Conservation (phyloP, 1,140 invertebrate species). For the Heliconius congener region DNA sequence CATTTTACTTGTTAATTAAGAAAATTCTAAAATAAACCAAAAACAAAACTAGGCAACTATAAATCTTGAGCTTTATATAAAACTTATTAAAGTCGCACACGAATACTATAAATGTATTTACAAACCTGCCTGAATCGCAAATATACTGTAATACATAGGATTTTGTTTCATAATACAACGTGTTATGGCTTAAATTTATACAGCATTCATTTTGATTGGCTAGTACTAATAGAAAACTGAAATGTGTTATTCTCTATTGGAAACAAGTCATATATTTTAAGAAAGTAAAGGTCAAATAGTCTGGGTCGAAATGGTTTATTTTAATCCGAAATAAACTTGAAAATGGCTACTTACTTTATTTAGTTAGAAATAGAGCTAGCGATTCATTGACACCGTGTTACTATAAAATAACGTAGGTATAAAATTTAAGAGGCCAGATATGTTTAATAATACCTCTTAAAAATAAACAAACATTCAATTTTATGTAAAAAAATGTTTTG, state of each 20-base stretch:
- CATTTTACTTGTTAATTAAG: background rate
- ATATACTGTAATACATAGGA: background rate
- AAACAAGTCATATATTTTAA: background rate
- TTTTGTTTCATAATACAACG: background rate
- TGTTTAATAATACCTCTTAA: too few relatives aligned
- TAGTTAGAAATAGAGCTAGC: background rate
- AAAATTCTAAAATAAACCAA: background rate
- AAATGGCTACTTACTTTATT: background rate
- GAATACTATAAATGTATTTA: slow-evolving; percentile 14
- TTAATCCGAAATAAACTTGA: background rate
- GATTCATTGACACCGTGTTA: too few relatives aligned
- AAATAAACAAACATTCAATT: too few relatives aligned
- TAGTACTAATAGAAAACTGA: background rate
- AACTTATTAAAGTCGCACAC: background rate
- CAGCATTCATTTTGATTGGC: background rate
- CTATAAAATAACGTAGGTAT: too few relatives aligned
- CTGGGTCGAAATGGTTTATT: background rate
- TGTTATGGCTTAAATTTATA: background rate
- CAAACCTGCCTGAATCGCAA: background rate
- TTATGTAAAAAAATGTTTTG: too few relatives aligned
- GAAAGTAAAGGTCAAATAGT: slow-evolving; percentile 4
- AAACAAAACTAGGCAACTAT: background rate
- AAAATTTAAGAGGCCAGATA: too few relatives aligned
- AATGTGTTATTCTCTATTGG: background rate
- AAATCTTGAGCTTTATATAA: background rate